Evolutionary conservation across 2,888 invertebrate species (phyloP).

Genomic region (Rotaria macrura): DNA sequence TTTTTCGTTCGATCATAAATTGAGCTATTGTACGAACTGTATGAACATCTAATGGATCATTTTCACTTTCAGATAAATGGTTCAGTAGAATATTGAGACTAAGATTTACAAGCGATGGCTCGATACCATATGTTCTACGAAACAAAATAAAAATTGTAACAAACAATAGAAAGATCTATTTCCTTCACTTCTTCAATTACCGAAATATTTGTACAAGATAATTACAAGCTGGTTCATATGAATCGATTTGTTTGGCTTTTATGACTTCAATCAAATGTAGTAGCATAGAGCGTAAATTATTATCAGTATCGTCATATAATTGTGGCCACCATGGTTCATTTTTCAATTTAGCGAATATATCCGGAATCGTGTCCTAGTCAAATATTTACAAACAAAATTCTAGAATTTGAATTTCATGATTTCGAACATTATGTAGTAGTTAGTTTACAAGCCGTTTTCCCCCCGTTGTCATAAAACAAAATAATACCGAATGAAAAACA

Average conservation of each 20-base stretch:
- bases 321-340: background rate
- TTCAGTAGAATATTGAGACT: background rate
- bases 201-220: background rate
- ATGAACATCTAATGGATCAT: background rate
- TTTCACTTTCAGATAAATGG: background rate
- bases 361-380: background rate
- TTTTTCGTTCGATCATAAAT: conserved; percentile 11
- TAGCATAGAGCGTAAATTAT: background rate
- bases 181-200: background rate
- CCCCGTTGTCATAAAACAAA: too few species aligned
- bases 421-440: too few species aligned
- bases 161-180: background rate
- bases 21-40: background rate
- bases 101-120: background rate
- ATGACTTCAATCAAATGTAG: background rate
- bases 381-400: background rate
- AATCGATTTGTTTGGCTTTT: background rate
- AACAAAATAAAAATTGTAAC: background rate
- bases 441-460: too few species aligned
- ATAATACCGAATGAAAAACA: too few species aligned
- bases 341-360: background rate
- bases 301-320: background rate
- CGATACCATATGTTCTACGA: background rate
- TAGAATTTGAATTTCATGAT: too few species aligned
- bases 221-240: background rate